Evolutionary conservation across 1,140 invertebrate species (phyloP), one percentile per base, ranked within the genome.

Genomic region (Onthophagus taurus): DNA sequence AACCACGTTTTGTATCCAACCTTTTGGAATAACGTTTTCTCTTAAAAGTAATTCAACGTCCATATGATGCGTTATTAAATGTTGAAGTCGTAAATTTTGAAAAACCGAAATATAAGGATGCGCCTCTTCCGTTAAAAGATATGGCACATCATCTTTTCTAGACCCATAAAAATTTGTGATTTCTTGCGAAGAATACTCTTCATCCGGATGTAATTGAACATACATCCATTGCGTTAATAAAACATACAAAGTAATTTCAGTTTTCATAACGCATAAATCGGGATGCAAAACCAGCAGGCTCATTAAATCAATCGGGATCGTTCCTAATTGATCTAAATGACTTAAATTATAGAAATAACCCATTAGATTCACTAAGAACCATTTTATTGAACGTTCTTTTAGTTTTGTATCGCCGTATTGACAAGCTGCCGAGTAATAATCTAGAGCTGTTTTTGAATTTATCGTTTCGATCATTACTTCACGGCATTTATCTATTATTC

Each of bases 241-340:
- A 44, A 79, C 76, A 52, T 88, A 89, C 21, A 88, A 63, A 26
- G 83, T 83, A 60, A 84, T 85, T 65, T 89, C 85, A 3, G 85
- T 86, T 61, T 88, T 84, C 65, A 86, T 77, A 1, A 83, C 82
- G 54, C 80, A 78, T 24, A 89, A 66, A 46, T 82, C 72, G 4
- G 76, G 72, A 63, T 78, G 76, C 2, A 65, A 59, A 3, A 87
- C 69, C 30, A 89, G 59, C 18, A 75, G 68, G 3, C 63, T 64
- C 80, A 89, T 82, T 42, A 87, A 56, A 4, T 81, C 74, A 12
- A 72, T 59, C 4, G 63, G 60, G 41, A 65, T 60, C 4, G 52
- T 60, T 24, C 51, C 50, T 29, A 65, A 39, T 31, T 77, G 68
- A 11, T 66, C 63, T 1, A 73, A 60, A 57, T 75, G 67, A 45